A percentile compares a stretch with the other conserved stretches of the same genome.
Evolutionary conservation across 2,797 vertebrate genomes (phyloP).

Genomic region (Pelodytes ibericus): DNA sequence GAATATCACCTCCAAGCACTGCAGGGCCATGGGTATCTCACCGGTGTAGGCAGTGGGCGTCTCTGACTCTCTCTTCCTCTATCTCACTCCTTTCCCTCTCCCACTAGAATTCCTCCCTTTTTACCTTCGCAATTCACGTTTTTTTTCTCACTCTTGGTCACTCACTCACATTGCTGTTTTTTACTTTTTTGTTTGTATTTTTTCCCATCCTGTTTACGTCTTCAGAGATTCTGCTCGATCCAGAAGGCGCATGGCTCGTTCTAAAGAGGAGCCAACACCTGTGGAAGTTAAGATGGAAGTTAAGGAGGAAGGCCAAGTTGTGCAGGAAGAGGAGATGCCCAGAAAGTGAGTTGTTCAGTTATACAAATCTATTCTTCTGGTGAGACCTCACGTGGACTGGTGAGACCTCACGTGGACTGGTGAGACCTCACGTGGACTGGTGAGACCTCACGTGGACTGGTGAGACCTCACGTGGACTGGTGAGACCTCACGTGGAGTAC

Average conservation of each 20-base stretch:
- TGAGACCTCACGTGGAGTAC: no score
- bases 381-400: no score
- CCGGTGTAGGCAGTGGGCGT: background rate
- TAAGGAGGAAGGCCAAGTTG: conserved; percentile 81
- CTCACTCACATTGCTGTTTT: background rate
- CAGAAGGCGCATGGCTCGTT: conserved; percentile 68
- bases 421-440: no score
- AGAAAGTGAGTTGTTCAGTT: conserved; percentile 83
- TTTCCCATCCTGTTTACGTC: background rate
- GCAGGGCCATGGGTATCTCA: background rate
- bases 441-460: no score
- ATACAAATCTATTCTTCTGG: no score
- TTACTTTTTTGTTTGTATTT: conserved; percentile 2
- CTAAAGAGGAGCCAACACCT: conserved; percentile 81
- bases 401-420: no score
- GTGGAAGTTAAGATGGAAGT: conserved; percentile 88
- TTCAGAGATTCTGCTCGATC: conserved; percentile 84
- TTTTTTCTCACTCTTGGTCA: background rate
- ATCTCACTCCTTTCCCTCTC: background rate
- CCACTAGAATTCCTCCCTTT: background rate
- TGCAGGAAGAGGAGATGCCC: conserved; percentile 84
- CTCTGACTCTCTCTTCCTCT: background rate
- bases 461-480: no score
- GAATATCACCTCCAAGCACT: background rate
- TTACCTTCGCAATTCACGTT: background rate